phyloP scores from a whole-genome alignment of 2,797 vertebrate genomes.

The Scolopax bukidnonensis region DNA sequence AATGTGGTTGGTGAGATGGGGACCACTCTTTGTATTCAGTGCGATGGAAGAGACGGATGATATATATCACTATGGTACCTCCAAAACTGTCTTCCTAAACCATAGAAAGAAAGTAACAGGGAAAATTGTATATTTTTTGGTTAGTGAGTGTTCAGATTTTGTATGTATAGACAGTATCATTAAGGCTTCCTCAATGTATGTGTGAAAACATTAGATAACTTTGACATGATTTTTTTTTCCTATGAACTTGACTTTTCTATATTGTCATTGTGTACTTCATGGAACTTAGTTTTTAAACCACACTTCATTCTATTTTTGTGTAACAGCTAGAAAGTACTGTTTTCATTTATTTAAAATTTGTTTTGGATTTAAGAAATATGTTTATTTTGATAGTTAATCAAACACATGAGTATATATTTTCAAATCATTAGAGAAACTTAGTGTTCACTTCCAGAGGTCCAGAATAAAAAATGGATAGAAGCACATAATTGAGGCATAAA shows the following conservation, averaged over 20 bases:
- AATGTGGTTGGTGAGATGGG: neutral
- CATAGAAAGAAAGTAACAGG: neutral
- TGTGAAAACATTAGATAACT: neutral
- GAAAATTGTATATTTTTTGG: neutral
- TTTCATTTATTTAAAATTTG: neutral
- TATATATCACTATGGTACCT: neutral
- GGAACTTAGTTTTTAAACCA: neutral
- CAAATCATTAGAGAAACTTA: neutral
- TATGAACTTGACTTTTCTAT: neutral
- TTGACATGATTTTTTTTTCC: neutral
- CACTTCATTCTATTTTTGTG: neutral
- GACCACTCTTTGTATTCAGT: neutral
- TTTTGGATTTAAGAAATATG: neutral
- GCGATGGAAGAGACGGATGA: neutral
- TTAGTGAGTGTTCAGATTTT: neutral
- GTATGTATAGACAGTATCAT: fast-evolving
- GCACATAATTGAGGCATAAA: neutral
- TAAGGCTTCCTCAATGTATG: neutral
- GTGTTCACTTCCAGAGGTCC: neutral
- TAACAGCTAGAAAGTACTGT: neutral
- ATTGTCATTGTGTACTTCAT: neutral
- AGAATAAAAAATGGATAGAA: neutral
- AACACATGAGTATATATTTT: neutral
- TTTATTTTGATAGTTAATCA: neutral
- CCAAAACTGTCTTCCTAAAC: neutral